These are phyloP conservation scores for Agrilus mali DNA, from an alignment of 2,888 invertebrate genomes.

Conservation along the genomic window DNA sequence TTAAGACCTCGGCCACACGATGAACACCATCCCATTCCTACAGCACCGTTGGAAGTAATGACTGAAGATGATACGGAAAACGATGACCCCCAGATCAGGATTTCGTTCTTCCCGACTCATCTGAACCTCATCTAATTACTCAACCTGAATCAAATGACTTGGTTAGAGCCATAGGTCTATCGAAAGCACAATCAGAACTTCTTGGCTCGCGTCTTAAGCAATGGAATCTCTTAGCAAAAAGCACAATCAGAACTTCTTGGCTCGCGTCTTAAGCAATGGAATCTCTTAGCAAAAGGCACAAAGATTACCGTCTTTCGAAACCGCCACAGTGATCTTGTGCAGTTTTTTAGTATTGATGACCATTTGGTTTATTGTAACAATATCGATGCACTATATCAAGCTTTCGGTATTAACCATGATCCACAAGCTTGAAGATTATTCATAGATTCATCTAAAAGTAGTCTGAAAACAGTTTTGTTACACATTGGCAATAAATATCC, in stretches of 20 bases:
- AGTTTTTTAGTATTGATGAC: constrained; percentile 3
- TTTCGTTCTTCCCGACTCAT: no score
- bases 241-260: constrained; percentile 10
- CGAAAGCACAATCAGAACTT: constrained; percentile 12
- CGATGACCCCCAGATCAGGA: no score
- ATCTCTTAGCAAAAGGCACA: constrained; percentile 4
- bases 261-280: constrained; percentile 10
- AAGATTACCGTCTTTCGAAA: background rate
- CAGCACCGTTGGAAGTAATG: no score
- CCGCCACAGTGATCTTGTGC: background rate
- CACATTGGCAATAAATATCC: no score
- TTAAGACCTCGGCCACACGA: no score
- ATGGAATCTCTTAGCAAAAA: constrained; percentile 6
- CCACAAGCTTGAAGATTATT: constrained; percentile 6
- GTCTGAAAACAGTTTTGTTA: constrained; percentile 5
- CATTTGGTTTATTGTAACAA: constrained; percentile 6
- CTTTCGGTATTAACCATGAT: constrained; percentile 2
- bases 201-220: constrained; percentile 11
- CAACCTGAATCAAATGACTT: constrained; percentile 13
- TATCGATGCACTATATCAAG: constrained; percentile 1
- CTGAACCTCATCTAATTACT: background rate
- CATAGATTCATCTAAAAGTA: constrained; percentile 7
- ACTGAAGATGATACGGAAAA: no score
- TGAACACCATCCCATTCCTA: no score
- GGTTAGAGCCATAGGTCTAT: constrained; percentile 12